Conservation (phyloP, 1,140 invertebrate species). For the Anastrepha ludens region DNA sequence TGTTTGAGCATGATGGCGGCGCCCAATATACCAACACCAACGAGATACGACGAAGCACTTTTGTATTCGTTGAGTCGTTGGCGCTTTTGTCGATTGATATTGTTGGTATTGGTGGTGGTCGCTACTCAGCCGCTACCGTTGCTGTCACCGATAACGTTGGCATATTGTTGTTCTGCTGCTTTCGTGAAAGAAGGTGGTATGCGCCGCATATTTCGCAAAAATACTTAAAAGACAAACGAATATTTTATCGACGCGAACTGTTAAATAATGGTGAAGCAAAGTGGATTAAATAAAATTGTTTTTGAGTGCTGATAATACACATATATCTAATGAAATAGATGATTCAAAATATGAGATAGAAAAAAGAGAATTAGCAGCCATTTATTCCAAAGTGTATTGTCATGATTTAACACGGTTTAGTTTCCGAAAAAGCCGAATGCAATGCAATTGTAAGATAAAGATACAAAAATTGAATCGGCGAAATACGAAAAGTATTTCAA, state of each 20-base stretch:
- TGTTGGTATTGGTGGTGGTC: too few relatives aligned
- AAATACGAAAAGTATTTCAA: neutral
- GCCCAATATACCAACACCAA: slow-evolving; percentile 22
- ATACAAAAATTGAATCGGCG: slow-evolving; percentile 14
- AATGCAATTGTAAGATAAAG: neutral
- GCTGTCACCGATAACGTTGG: slow-evolving; percentile 34
- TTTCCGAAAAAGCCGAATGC: too few relatives aligned
- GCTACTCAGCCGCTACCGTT: neutral
- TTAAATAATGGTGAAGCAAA: neutral
- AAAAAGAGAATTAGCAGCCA: neutral
- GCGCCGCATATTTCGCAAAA: slow-evolving; percentile 26
- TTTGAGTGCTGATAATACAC: neutral
- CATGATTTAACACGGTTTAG: neutral
- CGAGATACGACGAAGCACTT: neutral
- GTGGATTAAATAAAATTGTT: slow-evolving; percentile 19
- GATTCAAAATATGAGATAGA: neutral
- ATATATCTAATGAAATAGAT: neutral
- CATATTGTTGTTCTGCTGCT: slow-evolving; percentile 24
- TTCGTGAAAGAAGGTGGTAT: slow-evolving; percentile 34
- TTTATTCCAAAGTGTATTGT: neutral
- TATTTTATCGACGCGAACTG: neutral
- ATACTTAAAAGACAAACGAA: slow-evolving; percentile 27
- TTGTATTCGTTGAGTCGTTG: neutral
- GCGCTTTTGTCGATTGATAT: neutral
- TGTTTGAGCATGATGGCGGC: slow-evolving; percentile 14